phyloP scores from a whole-genome alignment of 1,140 invertebrate genomes.

The Pectinophora gossypiella region DNA sequence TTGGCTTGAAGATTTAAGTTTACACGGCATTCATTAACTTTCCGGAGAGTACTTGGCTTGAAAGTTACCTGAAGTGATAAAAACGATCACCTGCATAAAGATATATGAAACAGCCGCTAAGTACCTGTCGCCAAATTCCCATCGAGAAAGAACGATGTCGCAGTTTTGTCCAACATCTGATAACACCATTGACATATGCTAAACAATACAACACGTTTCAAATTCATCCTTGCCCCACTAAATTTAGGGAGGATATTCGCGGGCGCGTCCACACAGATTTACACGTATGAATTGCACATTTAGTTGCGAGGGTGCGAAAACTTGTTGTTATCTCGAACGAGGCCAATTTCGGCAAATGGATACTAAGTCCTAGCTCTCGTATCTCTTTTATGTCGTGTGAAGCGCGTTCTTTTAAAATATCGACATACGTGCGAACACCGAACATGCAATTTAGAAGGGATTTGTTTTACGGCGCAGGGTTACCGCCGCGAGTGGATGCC shows the following conservation, averaged over 20 bases:
- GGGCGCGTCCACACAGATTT: constrained; percentile 23
- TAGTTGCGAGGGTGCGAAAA: constrained; percentile 69
- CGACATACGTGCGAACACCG: constrained; percentile 40
- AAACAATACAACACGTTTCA: constrained; percentile 11
- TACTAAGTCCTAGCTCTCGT: constrained; percentile 70
- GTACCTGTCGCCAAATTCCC: too few species aligned
- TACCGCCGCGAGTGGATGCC: constrained; percentile 18
- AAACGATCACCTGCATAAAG: too few species aligned
- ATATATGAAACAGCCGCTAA: too few species aligned
- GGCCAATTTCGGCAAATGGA: constrained; percentile 73
- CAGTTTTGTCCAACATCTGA: constrained; percentile 50
- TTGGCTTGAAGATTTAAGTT: too few species aligned
- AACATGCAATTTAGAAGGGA: constrained; percentile 64
- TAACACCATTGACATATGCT: constrained; percentile 58
- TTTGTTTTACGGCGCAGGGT: constrained; percentile 54
- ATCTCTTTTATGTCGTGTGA: constrained; percentile 60
- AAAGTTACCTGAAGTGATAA: too few species aligned
- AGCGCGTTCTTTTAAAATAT: constrained; percentile 67
- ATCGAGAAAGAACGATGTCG: too few species aligned
- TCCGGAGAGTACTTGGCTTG: too few species aligned
- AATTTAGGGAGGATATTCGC: constrained; percentile 21
- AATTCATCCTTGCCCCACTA: constrained; percentile 3
- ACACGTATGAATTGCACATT: constrained; percentile 69
- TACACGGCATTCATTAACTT: too few species aligned
- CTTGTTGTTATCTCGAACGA: constrained; percentile 71